phyloP scores from a whole-genome alignment of 2,797 vertebrate species.

The Pangasius krempfi region DNA sequence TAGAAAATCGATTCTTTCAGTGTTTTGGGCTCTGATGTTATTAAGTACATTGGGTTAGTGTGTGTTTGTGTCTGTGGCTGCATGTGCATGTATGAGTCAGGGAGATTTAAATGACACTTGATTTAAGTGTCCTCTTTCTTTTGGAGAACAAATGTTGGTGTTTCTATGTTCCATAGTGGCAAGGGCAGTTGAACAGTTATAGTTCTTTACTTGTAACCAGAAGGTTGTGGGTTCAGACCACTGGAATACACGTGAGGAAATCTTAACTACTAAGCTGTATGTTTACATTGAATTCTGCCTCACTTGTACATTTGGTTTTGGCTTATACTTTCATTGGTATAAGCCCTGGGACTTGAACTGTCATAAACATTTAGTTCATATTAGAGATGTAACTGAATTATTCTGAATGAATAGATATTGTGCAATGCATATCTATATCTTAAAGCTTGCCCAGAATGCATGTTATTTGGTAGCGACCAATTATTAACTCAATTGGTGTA shows the following conservation, averaged over 20 bases:
- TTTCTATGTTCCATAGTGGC: background rate
- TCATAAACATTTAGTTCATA: background rate
- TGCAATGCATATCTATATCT: no score
- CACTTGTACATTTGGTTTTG: background rate
- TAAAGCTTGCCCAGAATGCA: background rate
- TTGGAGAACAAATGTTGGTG: background rate
- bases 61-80: background rate
- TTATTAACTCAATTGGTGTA: background rate
- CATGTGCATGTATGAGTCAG: background rate
- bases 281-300: background rate
- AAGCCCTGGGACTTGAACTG: background rate
- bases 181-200: background rate
- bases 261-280: background rate
- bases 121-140: background rate
- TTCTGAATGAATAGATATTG: background rate
- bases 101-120: background rate
- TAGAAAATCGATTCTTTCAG: background rate
- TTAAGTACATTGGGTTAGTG: background rate
- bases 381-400: background rate
- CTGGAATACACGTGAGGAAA: background rate
- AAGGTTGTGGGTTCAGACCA: background rate
- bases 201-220: background rate
- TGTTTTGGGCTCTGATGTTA: background rate
- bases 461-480: background rate
- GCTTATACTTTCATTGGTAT: background rate